Evolutionary conservation across 2,797 vertebrate genomes (phyloP).

Genomic region (Acestrorhynchus altus): DNA sequence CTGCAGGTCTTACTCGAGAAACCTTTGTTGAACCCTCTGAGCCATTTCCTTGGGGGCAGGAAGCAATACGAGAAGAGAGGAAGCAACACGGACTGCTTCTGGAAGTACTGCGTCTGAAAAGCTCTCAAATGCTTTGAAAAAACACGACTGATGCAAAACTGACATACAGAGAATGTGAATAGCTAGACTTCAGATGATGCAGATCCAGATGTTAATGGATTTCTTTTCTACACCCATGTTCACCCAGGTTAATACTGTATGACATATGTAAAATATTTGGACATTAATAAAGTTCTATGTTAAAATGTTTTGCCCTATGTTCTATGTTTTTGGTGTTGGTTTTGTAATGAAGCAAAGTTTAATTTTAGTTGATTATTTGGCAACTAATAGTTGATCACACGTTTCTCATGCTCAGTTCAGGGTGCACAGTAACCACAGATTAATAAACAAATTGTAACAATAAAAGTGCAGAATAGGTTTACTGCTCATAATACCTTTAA

Average conservation of each 20-base stretch:
- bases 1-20: constrained; percentile 56
- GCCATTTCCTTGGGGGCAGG: constrained; percentile 54
- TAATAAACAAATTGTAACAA: no score
- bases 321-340: no score
- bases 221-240: constrained; percentile 42
- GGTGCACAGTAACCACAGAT: no score
- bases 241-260: constrained; percentile 44
- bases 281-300: constrained; percentile 43
- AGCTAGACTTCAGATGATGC: background rate
- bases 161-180: background rate
- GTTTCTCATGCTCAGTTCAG: no score
- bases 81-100: constrained; percentile 63
- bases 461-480: no score
- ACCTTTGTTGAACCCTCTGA: constrained; percentile 45
- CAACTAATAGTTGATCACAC: no score
- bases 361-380: no score
- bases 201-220: background rate
- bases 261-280: constrained; percentile 1
- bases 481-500: no score
- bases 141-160: background rate
- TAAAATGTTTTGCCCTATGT: background rate
- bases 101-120: constrained; percentile 67
- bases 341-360: no score
- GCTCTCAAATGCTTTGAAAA: background rate
- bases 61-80: constrained; percentile 60